phyloP scores from a whole-genome alignment of 2,888 invertebrate species.

The Parapristionchus giblindavisi region DNA sequence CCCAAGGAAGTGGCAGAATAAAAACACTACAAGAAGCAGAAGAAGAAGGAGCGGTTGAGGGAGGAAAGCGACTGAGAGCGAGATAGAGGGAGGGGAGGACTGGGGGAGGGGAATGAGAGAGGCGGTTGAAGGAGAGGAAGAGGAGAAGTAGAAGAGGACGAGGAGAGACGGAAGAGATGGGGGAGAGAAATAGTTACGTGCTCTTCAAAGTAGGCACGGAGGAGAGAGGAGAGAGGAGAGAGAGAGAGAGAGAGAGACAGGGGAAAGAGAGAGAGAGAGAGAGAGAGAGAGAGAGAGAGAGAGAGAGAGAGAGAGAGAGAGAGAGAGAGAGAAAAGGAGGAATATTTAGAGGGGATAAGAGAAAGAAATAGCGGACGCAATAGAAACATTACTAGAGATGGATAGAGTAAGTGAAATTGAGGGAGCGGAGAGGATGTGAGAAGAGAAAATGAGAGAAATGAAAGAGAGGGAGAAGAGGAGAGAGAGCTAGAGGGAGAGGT shows the following conservation, averaged over 20 bases:
- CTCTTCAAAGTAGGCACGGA: too few species aligned
- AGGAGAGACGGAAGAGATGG: too few species aligned
- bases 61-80: background rate
- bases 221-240: background rate
- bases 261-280: constrained; percentile 6
- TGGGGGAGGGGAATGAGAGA: too few species aligned
- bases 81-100: too few species aligned
- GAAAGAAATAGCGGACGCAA: too few species aligned
- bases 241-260: background rate
- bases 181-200: too few species aligned
- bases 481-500: background rate
- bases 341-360: background rate
- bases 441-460: too few species aligned
- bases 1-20: constrained; percentile 1
- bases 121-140: too few species aligned
- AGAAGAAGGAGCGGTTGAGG: too few species aligned
- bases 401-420: background rate
- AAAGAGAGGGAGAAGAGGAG: constrained; percentile 5
- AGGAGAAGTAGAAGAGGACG: too few species aligned
- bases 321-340: background rate
- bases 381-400: too few species aligned
- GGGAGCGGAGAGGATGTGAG: background rate
- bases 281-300: background rate
- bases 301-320: background rate
- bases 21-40: background rate